phyloP scores from a whole-genome alignment of 2,888 invertebrate species.

The Drosophila differens region DNA sequence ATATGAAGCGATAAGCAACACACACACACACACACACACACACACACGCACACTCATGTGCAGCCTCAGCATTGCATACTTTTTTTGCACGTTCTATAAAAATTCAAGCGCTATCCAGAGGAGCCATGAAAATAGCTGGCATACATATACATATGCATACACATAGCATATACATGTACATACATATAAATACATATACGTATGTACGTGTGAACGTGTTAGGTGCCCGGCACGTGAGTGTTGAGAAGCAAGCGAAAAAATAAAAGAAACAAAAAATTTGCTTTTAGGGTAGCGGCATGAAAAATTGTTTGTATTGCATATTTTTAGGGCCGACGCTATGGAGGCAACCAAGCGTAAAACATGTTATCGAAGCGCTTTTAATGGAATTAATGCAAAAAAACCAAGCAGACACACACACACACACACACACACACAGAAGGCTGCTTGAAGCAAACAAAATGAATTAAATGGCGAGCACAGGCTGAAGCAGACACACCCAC shows the following conservation, averaged over 20 bases:
- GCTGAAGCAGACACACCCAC: not conserved
- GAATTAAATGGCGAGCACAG: constrained; percentile 45
- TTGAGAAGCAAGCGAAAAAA: constrained; percentile 22
- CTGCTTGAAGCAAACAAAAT: constrained; percentile 41
- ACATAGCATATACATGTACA: constrained; percentile 1
- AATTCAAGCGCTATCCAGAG: constrained; percentile 38
- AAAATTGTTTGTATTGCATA: constrained; percentile 75
- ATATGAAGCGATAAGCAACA: constrained; percentile 62
- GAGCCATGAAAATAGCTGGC: constrained; percentile 32
- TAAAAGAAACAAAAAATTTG: constrained; percentile 22
- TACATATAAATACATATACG: not conserved
- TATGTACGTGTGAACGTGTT: constrained; percentile 26
- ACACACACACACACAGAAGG: constrained; percentile 13
- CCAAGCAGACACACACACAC: constrained; percentile 23
- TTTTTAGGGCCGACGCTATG: constrained; percentile 66
- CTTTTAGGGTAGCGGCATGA: constrained; percentile 52
- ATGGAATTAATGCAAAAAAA: constrained; percentile 70
- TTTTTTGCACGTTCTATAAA: constrained; percentile 37
- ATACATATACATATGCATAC: constrained; percentile 10
- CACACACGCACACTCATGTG: constrained; percentile 1
- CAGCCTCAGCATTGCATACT: constrained; percentile 40
- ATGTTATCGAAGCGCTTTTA: constrained; percentile 72
- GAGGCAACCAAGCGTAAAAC: constrained; percentile 69
- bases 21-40: not conserved
- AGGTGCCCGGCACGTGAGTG: constrained; percentile 52